Conservation (phyloP, 1,140 invertebrate genomes). For the Apis cerana region DNA sequence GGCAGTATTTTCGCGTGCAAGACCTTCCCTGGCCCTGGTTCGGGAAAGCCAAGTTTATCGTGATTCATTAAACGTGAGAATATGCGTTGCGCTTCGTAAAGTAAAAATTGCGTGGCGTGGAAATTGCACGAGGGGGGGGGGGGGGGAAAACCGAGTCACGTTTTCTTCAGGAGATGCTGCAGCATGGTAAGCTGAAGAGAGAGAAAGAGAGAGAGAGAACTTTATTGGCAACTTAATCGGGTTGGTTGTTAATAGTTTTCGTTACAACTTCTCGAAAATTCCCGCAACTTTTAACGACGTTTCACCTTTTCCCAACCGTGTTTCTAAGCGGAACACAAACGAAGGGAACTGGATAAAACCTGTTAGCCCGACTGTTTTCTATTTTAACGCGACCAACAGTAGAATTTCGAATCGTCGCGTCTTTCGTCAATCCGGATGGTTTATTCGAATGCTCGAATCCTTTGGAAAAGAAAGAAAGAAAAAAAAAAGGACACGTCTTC, state of each 20-base stretch:
- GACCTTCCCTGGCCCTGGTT: not conserved
- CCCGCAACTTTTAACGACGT: not conserved
- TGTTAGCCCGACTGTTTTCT: too few species aligned
- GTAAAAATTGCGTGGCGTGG: not conserved
- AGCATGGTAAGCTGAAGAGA: not conserved
- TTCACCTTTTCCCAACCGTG: not conserved
- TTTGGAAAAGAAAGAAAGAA: too few species aligned
- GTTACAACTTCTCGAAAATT: not conserved
- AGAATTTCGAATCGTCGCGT: too few species aligned
- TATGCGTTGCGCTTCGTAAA: not conserved
- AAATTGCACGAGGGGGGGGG: constrained; percentile 14
- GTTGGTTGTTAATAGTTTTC: not conserved
- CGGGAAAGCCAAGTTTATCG: not conserved
- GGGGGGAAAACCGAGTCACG: too few species aligned
- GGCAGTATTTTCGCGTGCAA: not conserved
- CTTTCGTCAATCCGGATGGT: too few species aligned
- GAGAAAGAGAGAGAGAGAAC: not conserved
- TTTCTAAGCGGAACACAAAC: not conserved
- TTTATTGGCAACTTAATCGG: constrained; percentile 3
- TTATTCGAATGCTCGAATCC: too few species aligned
- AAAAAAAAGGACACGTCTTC: too few species aligned
- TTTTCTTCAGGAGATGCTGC: not conserved
- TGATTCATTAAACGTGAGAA: constrained; percentile 29
- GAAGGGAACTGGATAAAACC: not conserved
- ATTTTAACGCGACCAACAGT: too few species aligned